These are phyloP conservation scores for Geophilus truncorum DNA, from an alignment of 2,888 invertebrate genomes.

Conservation along the genomic window DNA sequence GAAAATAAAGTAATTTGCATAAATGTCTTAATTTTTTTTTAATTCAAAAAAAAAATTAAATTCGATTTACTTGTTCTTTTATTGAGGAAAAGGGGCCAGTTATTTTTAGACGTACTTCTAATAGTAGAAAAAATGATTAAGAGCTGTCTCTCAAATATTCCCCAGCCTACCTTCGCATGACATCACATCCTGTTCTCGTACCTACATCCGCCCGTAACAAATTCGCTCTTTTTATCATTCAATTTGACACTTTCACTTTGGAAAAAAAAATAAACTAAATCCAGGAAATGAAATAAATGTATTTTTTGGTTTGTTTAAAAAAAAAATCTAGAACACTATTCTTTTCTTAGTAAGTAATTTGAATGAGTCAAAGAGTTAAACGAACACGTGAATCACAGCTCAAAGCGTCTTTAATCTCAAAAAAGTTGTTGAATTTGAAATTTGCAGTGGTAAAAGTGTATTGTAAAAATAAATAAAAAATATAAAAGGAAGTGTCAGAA, in stretches of 20 bases:
- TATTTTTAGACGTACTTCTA: background rate
- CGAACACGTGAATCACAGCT: background rate
- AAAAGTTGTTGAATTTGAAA: background rate
- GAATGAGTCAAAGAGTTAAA: slow-evolving; percentile 13
- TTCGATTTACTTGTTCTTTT: background rate
- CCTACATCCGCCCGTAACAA: background rate
- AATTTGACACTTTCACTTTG: background rate
- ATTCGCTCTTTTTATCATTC: background rate
- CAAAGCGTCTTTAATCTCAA: background rate
- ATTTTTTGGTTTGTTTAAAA: too few species aligned
- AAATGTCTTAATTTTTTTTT: background rate
- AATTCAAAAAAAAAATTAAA: background rate
- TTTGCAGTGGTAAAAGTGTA: background rate
- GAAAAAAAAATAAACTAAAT: background rate
- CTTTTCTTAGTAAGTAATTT: background rate
- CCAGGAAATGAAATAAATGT: too few species aligned
- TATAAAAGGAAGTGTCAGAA: background rate
- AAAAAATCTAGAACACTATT: background rate
- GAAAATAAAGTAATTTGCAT: background rate
- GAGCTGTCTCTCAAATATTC: slow-evolving; percentile 27
- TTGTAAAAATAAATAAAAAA: background rate
- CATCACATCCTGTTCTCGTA: slow-evolving; percentile 15
- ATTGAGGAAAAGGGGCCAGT: slow-evolving; percentile 11
- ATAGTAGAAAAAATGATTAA: background rate
- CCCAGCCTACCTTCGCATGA: slow-evolving; percentile 5